Evolutionary conservation across 1,140 invertebrate species (phyloP).

Genomic region (Pogonognathellus flavescens): DNA sequence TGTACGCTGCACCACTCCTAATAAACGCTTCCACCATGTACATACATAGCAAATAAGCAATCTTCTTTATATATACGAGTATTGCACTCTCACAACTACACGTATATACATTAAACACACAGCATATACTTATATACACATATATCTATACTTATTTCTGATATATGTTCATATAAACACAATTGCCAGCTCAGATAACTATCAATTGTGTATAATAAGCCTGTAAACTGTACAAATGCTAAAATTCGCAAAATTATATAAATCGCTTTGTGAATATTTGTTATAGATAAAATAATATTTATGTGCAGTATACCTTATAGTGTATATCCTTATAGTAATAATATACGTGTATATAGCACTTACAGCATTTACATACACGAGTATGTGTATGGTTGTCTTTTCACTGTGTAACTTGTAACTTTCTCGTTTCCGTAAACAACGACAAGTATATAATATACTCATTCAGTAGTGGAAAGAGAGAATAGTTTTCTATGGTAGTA

Average conservation of each 20-base stretch:
- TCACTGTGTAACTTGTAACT: slow-evolving; percentile 31
- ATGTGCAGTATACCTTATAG: no score
- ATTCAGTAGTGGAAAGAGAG: neutral
- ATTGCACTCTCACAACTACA: no score
- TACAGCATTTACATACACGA: neutral
- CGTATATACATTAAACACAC: no score
- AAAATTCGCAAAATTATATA: no score
- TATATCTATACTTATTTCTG: no score
- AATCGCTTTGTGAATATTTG: neutral
- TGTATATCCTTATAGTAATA: no score
- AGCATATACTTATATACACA: no score
- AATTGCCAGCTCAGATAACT: neutral
- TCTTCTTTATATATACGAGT: no score
- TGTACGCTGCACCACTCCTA: no score
- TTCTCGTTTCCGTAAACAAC: slow-evolving; percentile 22
- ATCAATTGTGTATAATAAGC: neutral
- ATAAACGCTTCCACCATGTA: no score
- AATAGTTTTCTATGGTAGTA: neutral
- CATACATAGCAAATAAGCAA: neutral
- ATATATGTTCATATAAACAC: no score
- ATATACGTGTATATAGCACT: no score
- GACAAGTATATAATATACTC: neutral
- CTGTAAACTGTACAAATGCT: neutral
- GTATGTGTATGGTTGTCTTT: neutral
- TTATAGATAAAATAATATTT: neutral